Conservation (phyloP, 2,797 vertebrate genomes). For the Scolopax bukidnonensis region DNA sequence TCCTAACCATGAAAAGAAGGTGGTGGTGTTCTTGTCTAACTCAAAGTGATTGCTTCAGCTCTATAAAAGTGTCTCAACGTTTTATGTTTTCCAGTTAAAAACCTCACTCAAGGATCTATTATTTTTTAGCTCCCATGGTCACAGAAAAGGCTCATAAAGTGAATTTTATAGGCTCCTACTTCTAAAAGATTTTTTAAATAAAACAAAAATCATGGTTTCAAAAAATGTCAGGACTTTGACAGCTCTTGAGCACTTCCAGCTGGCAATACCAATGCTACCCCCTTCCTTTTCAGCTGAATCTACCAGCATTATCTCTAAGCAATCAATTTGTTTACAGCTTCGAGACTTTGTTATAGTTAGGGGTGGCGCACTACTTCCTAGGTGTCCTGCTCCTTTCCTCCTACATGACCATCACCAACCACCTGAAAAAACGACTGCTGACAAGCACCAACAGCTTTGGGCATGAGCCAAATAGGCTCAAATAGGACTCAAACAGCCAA, state of each 20-base stretch:
- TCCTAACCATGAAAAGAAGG: background rate
- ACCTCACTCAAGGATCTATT: background rate
- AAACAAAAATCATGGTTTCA: background rate
- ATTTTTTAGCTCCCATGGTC: background rate
- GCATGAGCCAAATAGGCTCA: background rate
- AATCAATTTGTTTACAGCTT: background rate
- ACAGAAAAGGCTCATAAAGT: background rate
- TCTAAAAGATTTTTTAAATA: background rate
- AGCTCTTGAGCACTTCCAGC: background rate
- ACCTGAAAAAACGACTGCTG: background rate
- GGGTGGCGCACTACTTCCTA: background rate
- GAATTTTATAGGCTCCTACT: background rate
- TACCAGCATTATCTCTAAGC: background rate
- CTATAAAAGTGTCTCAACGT: background rate
- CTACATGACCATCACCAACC: background rate
- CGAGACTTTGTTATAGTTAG: background rate
- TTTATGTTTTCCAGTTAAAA: conserved; percentile 3
- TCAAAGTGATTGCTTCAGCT: background rate
- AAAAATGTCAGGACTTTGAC: background rate
- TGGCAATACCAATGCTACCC: background rate
- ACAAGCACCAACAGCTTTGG: background rate
- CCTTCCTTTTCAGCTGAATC: background rate
- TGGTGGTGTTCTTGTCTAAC: background rate
- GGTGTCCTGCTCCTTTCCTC: background rate
- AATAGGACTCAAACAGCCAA: background rate